phyloP scores from a whole-genome alignment of 2,888 invertebrate species.

The Cancer borealis region DNA sequence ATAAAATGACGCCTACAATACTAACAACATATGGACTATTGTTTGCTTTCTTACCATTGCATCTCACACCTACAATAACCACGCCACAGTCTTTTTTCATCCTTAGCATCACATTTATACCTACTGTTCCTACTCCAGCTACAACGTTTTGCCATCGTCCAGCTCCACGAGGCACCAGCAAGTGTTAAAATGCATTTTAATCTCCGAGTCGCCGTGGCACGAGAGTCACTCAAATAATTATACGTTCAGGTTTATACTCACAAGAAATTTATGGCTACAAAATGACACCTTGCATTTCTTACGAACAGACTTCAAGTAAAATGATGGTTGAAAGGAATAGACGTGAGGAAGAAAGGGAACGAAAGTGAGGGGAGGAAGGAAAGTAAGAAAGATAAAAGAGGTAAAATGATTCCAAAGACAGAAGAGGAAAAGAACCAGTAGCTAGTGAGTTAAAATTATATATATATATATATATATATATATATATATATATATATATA shows the following conservation, averaged over 20 bases:
- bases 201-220: neutral
- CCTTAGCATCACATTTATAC: neutral
- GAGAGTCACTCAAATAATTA: neutral
- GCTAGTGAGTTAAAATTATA: neutral
- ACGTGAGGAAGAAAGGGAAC: neutral
- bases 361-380: constrained; percentile 21
- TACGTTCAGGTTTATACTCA: neutral
- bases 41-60: neutral
- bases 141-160: neutral
- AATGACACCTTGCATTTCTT: neutral
- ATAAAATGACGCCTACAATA: neutral
- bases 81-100: neutral
- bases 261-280: neutral
- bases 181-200: neutral
- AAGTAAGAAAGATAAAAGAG: constrained; percentile 31
- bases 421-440: neutral
- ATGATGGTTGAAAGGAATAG: neutral
- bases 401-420: neutral
- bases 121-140: neutral
- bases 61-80: neutral
- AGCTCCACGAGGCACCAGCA: neutral
- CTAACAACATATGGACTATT: neutral
- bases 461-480: constrained; percentile 42
- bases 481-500: constrained; percentile 48
- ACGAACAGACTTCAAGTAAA: neutral